Evolutionary conservation across 2,888 invertebrate genomes (phyloP), one percentile per base, ranked within the genome.

Genomic region (Acronicta psi): DNA sequence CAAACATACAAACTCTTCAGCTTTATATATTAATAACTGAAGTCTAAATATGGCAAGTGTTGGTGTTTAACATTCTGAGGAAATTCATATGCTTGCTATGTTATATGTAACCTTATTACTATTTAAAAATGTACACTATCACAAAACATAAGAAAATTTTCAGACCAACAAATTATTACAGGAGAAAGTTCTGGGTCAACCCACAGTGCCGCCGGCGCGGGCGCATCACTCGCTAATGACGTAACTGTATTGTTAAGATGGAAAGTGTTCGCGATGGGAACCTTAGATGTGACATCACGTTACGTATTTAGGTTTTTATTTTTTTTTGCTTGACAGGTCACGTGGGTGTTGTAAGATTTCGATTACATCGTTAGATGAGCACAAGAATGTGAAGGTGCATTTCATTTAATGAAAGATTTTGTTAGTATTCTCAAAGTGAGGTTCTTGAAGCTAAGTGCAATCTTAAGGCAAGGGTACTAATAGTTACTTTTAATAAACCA

Each of bases 161-260:
- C 23, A 36, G 31, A 6, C 31, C n/a, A 45, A 40, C 41, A n/a
- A 34, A 37, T 37, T 18, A 37, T 50, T 34, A 38, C 20, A n/a
- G 72, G 80, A 75, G 80, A 80, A 80, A 80, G 81, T 78, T 79
- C 75, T 75, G 69, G 79, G 78, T 80, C 78, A 80, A 57, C 62
- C 72, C 56, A 59, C 73, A 70, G 61, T 69, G 59, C 57, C 72
- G 42, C 40, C 46, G n/a, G 34, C 34, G 43, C 40, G 43, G n/a
- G 34, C n/a, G 34, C 34, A 34, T 34, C 34, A n/a, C n/a, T 7
- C 7, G 34, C 7, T 34, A 34, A 34, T 34, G n/a, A 34, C 34
- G 34, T 34, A 34, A 34, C 8, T 34, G 34, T 43, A 76, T 67
- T 74, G 63, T 72, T 59, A 13, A 14, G 23, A 25, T 55, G 59